Evolutionary conservation across 2,888 invertebrate species (phyloP).

Genomic region (Drosophila neoperkinsi): DNA sequence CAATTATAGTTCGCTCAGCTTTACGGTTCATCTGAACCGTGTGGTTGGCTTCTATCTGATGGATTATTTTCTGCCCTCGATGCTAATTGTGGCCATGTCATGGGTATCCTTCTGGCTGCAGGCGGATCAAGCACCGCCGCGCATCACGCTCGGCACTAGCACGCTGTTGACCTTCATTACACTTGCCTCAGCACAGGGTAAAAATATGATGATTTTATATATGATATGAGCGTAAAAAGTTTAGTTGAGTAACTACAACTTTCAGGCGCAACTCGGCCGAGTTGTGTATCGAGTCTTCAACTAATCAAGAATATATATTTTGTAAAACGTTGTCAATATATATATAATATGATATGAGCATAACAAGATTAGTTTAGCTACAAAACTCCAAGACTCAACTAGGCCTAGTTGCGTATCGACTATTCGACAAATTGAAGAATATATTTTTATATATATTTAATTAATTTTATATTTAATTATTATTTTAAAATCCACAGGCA

Average conservation of each 20-base stretch:
- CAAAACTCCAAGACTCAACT: neutral
- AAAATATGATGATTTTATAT: neutral
- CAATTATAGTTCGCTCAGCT: slow-evolving; percentile 92
- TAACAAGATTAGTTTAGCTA: neutral
- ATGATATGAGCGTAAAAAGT: neutral
- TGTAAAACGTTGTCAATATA: neutral
- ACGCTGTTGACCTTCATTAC: slow-evolving; percentile 96
- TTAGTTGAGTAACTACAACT: neutral
- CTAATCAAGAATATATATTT: neutral
- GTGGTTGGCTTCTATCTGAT: slow-evolving; percentile 95
- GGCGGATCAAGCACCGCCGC: slow-evolving; percentile 93
- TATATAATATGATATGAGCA: no score
- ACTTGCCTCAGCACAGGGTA: slow-evolving; percentile 91
- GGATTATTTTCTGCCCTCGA: slow-evolving; percentile 95
- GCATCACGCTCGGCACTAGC: slow-evolving; percentile 92
- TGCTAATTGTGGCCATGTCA: slow-evolving; percentile 93
- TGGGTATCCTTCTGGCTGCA: slow-evolving; percentile 97
- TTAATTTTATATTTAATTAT: neutral
- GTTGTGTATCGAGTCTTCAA: neutral
- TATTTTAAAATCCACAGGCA: slow-evolving; percentile 83
- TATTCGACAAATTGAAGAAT: neutral
- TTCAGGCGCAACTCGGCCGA: neutral
- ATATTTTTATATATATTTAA: neutral
- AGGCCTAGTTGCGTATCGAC: neutral
- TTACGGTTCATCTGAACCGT: slow-evolving; percentile 91